Conservation (phyloP, 2,113 vertebrate genomes). For the Symphodus melops region DNA sequence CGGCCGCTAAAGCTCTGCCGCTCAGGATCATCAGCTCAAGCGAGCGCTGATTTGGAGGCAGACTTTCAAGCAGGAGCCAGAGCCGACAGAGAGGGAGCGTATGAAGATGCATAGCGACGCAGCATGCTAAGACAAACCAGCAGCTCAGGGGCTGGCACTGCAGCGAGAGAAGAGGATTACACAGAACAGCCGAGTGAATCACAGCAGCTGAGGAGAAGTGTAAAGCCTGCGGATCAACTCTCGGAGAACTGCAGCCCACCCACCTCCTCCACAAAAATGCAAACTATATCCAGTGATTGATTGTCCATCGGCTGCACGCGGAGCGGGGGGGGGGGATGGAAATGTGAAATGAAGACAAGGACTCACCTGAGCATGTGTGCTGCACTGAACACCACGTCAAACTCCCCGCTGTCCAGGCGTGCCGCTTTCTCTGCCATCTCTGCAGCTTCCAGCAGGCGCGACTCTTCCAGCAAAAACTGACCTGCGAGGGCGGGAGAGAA, state of each 20-base stretch:
- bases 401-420: conserved; percentile 91
- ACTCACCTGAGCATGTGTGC: conserved; percentile 99
- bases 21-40: conserved; percentile 55
- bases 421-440: conserved; percentile 99
- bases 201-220: conserved; percentile 57
- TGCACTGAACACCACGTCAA: conserved; percentile 98
- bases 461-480: conserved; percentile 97
- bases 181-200: conserved; percentile 72
- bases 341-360: no score
- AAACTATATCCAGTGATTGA: not conserved
- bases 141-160: conserved; percentile 61
- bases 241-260: conserved; percentile 53
- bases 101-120: conserved; percentile 43
- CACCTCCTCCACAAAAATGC: conserved; percentile 35
- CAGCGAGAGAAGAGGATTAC: conserved; percentile 67
- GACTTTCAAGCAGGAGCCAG: conserved; percentile 33
- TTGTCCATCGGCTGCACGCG: conserved; percentile 4
- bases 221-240: conserved; percentile 75
- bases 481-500: conserved; percentile 81
- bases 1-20: conserved; percentile 26
- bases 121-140: conserved; percentile 52
- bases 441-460: conserved; percentile 93
- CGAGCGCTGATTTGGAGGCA: conserved; percentile 41
- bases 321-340: no score
- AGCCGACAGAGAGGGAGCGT: conserved; percentile 23